These are phyloP conservation scores for Ageneiosus marmoratus DNA, from an alignment of 2,113 vertebrate genomes.

Conservation along the genomic window DNA sequence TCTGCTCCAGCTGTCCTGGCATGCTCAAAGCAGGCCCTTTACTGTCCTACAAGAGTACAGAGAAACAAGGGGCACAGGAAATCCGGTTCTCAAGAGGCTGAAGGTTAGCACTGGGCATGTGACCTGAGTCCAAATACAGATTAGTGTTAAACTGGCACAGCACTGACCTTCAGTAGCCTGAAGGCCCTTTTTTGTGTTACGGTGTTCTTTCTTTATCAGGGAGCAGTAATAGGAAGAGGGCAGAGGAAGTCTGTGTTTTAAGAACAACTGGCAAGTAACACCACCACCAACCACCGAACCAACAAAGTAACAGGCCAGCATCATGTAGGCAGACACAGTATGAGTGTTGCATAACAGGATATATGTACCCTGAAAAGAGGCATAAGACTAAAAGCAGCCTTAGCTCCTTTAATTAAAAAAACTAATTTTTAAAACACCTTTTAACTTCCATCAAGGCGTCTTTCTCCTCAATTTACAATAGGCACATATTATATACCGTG, in stretches of 20 bases:
- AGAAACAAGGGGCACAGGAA: slow-evolving; percentile 67
- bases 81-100: slow-evolving; percentile 56
- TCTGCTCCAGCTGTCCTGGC: slow-evolving; percentile 64
- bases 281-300: slow-evolving; percentile 41
- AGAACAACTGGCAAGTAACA: slow-evolving; percentile 55
- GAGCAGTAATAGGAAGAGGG: slow-evolving; percentile 1
- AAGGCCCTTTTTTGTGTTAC: slow-evolving; percentile 19
- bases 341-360: background rate
- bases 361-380: background rate
- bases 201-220: slow-evolving; percentile 24
- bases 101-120: slow-evolving; percentile 59
- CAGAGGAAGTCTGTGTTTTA: slow-evolving; percentile 34
- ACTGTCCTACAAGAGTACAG: slow-evolving; percentile 51
- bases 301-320: slow-evolving; percentile 25
- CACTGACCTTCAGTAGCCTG: slow-evolving; percentile 29
- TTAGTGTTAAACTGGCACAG: slow-evolving; percentile 45
- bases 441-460: background rate
- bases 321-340: slow-evolving; percentile 21
- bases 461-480: too few relatives aligned
- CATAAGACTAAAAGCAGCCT: background rate
- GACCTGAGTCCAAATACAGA: slow-evolving; percentile 54
- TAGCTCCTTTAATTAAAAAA: slow-evolving; percentile 19
- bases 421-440: background rate
- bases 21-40: slow-evolving; percentile 73
- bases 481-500: too few relatives aligned